These are phyloP conservation scores for Sacculina carcini DNA, from an alignment of 2,888 invertebrate species.

Conservation along the genomic window DNA sequence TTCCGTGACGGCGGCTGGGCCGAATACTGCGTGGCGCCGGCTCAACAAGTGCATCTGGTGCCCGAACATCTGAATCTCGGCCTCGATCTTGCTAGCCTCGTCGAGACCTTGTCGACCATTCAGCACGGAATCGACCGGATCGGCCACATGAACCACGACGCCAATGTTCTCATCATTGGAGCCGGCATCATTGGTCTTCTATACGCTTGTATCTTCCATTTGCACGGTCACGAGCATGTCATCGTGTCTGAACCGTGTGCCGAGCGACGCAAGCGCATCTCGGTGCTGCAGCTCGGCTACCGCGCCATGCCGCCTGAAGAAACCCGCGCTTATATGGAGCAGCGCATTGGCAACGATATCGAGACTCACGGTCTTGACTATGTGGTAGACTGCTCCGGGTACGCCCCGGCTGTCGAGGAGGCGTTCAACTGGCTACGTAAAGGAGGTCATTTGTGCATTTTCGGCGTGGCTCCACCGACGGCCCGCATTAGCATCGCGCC, in stretches of 20 bases:
- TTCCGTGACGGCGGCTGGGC: conserved; percentile 41
- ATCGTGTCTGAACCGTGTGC: conserved; percentile 38
- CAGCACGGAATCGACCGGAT: conserved; percentile 39
- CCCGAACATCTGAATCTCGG: conserved; percentile 27
- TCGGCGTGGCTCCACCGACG: conserved; percentile 35
- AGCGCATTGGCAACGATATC: not conserved
- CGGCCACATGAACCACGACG: conserved; percentile 31
- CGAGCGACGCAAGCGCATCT: conserved; percentile 17
- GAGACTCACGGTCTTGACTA: conserved; percentile 26
- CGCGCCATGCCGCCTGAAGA: not conserved
- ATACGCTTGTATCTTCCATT: conserved; percentile 36
- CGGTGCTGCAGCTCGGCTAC: conserved; percentile 19
- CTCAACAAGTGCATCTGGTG: conserved; percentile 31
- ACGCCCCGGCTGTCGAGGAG: conserved; percentile 36
- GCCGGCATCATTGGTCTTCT: conserved; percentile 46
- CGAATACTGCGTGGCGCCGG: conserved; percentile 32
- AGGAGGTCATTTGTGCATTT: conserved; percentile 38
- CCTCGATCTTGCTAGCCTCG: conserved; percentile 28
- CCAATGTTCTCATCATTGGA: conserved; percentile 34
- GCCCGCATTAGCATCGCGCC: conserved; percentile 29
- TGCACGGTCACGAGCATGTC: conserved; percentile 38
- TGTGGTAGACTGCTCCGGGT: conserved; percentile 45
- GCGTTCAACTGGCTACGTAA: conserved; percentile 28
- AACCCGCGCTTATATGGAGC: not conserved
- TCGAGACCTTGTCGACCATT: conserved; percentile 41